Evolutionary conservation across 2,113 vertebrate genomes (phyloP), one percentile per base, ranked within the genome.

Genomic region (Tauraco erythrolophus): DNA sequence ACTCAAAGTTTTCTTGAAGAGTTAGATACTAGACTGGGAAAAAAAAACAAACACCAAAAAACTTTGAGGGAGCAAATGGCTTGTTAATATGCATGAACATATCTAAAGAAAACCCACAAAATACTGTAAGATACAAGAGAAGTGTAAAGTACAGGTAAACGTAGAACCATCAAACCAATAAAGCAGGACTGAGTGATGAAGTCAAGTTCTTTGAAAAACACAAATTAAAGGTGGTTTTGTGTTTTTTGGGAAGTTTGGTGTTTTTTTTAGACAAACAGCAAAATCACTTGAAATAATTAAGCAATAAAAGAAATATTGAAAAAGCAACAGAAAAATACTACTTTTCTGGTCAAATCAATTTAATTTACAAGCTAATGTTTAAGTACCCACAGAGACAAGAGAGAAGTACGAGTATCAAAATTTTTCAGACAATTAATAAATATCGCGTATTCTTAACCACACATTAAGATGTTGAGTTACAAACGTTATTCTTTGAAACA

Each of bases 351-450:
- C 50, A 51, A 82, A 92, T 45, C 12, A 22, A 48, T 39, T 57
- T 56, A 27, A 81, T 53, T 58, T 75, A 62, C 16, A 74, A 88
- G 30, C 8, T 15, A 22, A 64, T 27, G 27, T 46, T 91, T 23
- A 60, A 35, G 14, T 35, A 48, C 18, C 11, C n/a, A 37, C 4
- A 70, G 31, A 82, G 35, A 81, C 37, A 86, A 71, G 17, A 60
- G 18, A 75, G 30, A 60, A 30, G 6, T 19, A 46, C 0, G 0
- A 64, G 9, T 22, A 90, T 7, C 37, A 69, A 58, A 39, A 5
- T 2, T 51, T 83, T 65, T 57, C 57, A 51, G 48, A 90, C 6
- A 68, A 76, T 61, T 45, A 77, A 72, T 62, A 18, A 54, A 22
- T 54, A 35, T 14, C 19, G 70, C 79, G 6, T n/a, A 81, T 33